Evolutionary conservation across 2,888 invertebrate species (phyloP).

Genomic region (Papilio protenor): DNA sequence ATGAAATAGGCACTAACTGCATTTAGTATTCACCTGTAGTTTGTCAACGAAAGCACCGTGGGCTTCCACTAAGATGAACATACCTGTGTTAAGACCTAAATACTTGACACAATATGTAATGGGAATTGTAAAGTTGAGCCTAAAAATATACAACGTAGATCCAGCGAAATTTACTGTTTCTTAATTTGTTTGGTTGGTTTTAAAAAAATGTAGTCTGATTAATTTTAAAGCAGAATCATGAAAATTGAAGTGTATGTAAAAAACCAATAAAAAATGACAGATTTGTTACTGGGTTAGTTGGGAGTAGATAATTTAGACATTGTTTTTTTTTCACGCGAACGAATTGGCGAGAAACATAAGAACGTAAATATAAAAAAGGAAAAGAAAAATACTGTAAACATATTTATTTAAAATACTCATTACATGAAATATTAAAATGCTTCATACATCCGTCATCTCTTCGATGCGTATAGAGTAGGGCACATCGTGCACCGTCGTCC

Average conservation of each 20-base stretch:
- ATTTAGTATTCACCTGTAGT: slow-evolving; percentile 1
- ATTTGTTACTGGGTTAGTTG: no score
- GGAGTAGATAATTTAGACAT: no score
- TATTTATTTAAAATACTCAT: slow-evolving; percentile 6
- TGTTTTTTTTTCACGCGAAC: background rate
- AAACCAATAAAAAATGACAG: no score
- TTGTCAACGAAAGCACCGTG: background rate
- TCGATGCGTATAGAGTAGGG: slow-evolving; percentile 86
- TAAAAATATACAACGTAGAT: no score
- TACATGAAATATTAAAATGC: background rate
- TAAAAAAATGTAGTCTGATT: no score
- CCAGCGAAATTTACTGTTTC: no score
- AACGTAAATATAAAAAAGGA: background rate
- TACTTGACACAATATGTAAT: no score
- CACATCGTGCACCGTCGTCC: slow-evolving; percentile 85
- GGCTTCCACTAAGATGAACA: background rate
- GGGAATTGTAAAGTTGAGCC: no score
- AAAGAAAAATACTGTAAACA: background rate
- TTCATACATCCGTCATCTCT: slow-evolving; percentile 77
- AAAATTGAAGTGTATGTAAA: no score
- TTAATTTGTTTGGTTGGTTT: no score
- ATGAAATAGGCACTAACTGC: background rate
- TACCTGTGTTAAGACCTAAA: no score
- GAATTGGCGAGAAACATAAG: background rate
- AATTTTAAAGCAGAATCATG: no score